Percentiles rank a stretch among this genome's conserved stretches.
Conservation (phyloP, 2,888 invertebrate species). For the Pandemis cinnamomeana region DNA sequence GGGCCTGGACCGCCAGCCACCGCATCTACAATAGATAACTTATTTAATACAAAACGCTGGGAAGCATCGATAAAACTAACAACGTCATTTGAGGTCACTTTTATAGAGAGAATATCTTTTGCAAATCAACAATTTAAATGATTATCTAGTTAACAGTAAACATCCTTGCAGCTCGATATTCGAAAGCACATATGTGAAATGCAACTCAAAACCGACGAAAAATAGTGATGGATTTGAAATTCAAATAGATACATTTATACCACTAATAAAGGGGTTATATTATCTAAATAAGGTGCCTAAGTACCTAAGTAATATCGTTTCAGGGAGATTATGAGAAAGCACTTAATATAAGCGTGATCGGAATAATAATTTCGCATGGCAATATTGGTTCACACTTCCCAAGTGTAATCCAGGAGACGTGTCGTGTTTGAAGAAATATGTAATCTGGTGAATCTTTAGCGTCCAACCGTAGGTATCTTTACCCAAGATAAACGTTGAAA, state of each 20-base stretch:
- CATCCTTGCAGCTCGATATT: too few relatives aligned
- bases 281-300: background rate
- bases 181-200: too few relatives aligned
- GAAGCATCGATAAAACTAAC: too few relatives aligned
- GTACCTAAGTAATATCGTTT: background rate
- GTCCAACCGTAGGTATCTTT: background rate
- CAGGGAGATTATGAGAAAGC: slow-evolving; percentile 4
- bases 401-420: slow-evolving; percentile 22
- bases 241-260: too few relatives aligned
- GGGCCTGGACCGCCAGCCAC: slow-evolving; percentile 56
- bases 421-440: background rate
- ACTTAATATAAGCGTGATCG: slow-evolving; percentile 9
- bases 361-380: slow-evolving; percentile 19
- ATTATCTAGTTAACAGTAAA: background rate
- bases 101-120: too few relatives aligned
- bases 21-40: slow-evolving; percentile 50
- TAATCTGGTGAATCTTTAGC: background rate
- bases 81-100: too few relatives aligned
- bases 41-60: background rate
- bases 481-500: background rate
- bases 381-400: slow-evolving; percentile 3
- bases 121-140: too few relatives aligned
- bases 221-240: too few relatives aligned
- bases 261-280: background rate
- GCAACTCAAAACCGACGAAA: too few relatives aligned